Base-by-base conservation (phyloP, 1,140 invertebrate species). In the Drosophila sp. region DNA sequence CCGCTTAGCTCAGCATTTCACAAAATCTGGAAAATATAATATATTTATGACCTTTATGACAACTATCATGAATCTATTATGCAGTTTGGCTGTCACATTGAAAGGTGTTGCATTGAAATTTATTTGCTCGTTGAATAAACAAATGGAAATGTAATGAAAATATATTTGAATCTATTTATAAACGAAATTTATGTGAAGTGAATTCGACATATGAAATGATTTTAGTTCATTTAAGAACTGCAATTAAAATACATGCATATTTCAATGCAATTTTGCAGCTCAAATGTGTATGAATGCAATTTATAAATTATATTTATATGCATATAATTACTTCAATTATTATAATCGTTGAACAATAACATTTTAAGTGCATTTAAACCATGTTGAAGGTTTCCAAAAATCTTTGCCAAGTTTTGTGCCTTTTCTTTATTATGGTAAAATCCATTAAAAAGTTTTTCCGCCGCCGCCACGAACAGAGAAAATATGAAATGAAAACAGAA, bases 361-460 rank as follows among this genome's bases (percentile, higher is more conserved):
- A 48, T 45, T 8, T 40, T 48, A 56, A 65, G 61, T 40, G 67
- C 61, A 65, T 65, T 71, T 40, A 38, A 71, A 13, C 11, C 54
- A 57, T 50, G 61, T 48, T 57, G 38, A 57, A 43, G 67, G 53
- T 66, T 50, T 51, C 29, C 9, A 16, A 45, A 45, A 45, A 29
- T 29, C 4, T 29, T 29, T 29, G 27, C 11, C 9, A 38, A 38
- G 11, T 74, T 74, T 43, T 13, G 16, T 48, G 14, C 46, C 38
- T 25, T 59, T 70, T 71, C 25, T 63, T 32, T 65, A 74, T 74
- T 71, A 46, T 65, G 32, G 61, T 21, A 58, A 76, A 79, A 83
- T 83, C 80, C 80, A 83, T 83, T 83, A 76, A 76, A 83, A 83
- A 83, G 76, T 83, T 83, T 83, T 65, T 21, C 65, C 56, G 67